Evolutionary conservation across 1,140 invertebrate species (phyloP), one percentile per base, ranked within the genome.

Genomic region (Andricus grossulariae): DNA sequence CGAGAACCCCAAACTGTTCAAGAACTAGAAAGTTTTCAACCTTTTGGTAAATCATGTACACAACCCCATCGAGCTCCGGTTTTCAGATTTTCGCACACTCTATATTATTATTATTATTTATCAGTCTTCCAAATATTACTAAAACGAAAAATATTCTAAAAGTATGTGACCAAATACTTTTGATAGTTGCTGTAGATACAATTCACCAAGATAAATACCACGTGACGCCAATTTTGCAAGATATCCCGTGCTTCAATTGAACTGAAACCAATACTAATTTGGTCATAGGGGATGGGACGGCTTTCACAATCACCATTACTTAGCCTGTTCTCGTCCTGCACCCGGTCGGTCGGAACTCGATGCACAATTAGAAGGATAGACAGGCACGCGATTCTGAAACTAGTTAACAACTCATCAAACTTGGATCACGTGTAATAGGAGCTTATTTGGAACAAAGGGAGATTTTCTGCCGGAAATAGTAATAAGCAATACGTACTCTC

Each of bases 361-460:
- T 82, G 80, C 76, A 80, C 77, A 81, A 82, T 84, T 81, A 74
- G 82, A 84, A 79, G 77, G 77, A 78, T 78, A 66, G 83, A 80
- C 82, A 80, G 73, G 51, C 85, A 84, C 78, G 81, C 78, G 80
- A 84, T 85, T 75, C 73, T 76, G 75, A 82, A 84, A 86, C 82
- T 86, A 83, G 83, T 84, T 86, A 82, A 78, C 49, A 84, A 86
- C 83, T 85, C 81, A 84, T 85, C 82, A 86, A 86, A 81, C 81
- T 82, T 77, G 77, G 55, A 80, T 80, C 74, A 76, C 75, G 78
- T 76, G 60, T 76, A 21, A 18, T 50, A 50, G 10, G n/a, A 49
- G 72, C 55, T 2, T 8, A 18, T 12, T 79, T 57, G 71, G 51
- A 50, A 49, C 25, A 18, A 39, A 60, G 5, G 5, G 3, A 76